phyloP scores from a whole-genome alignment of 2,797 vertebrate genomes.

The Myotis planiceps region DNA sequence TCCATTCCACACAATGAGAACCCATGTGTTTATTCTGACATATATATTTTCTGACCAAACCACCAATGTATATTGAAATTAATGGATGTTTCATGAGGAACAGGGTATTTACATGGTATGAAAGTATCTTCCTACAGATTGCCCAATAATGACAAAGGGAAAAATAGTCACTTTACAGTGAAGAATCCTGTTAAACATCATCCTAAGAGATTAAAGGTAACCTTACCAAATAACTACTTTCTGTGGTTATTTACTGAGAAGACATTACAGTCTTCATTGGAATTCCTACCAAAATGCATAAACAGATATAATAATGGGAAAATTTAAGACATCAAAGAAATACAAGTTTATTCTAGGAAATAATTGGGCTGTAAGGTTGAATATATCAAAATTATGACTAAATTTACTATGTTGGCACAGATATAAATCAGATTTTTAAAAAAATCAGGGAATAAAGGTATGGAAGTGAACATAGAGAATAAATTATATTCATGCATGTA shows the following conservation, averaged over 20 bases:
- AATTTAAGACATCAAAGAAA: background rate
- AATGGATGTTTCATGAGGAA: background rate
- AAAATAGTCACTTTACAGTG: background rate
- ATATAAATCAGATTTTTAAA: background rate
- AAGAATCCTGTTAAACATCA: background rate
- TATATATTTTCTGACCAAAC: background rate
- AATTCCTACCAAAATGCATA: background rate
- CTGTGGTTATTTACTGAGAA: background rate
- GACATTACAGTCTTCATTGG: background rate
- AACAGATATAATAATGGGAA: background rate
- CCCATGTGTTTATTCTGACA: background rate
- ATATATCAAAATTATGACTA: background rate
- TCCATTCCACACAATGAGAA: background rate
- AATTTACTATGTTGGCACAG: background rate
- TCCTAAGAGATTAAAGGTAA: background rate
- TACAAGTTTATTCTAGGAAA: background rate
- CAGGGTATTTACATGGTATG: background rate
- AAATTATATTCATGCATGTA: background rate
- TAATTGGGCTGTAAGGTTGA: background rate
- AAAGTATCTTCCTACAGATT: background rate
- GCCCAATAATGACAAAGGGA: background rate
- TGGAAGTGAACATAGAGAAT: background rate
- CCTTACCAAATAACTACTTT: background rate
- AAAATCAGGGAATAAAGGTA: background rate
- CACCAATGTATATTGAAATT: background rate